Percentiles rank a stretch among this genome's conserved stretches.
Conservation (phyloP, 2,888 invertebrate genomes). For the Volucella bombylans region DNA sequence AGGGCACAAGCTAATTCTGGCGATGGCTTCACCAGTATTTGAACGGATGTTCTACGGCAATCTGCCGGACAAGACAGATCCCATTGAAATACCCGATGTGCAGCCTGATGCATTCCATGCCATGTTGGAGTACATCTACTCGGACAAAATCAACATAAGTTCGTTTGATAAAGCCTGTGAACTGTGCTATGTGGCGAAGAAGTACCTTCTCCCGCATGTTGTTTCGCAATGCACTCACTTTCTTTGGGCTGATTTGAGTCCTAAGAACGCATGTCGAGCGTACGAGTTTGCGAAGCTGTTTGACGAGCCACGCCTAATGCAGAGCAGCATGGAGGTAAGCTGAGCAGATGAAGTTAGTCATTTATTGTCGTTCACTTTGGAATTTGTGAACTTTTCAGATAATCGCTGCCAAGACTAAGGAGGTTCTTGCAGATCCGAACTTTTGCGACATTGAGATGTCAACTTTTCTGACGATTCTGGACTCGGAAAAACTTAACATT, state of each 20-base stretch:
- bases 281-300: slow-evolving; percentile 93
- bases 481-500: slow-evolving; percentile 88
- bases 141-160: slow-evolving; percentile 89
- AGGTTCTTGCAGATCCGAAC: slow-evolving; percentile 88
- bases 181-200: slow-evolving; percentile 93
- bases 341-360: neutral
- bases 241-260: slow-evolving; percentile 87
- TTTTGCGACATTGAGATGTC: slow-evolving; percentile 90
- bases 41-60: slow-evolving; percentile 94
- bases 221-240: slow-evolving; percentile 92
- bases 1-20: slow-evolving; percentile 91
- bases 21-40: slow-evolving; percentile 94
- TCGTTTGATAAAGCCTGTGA: slow-evolving; percentile 94
- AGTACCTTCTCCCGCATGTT: slow-evolving; percentile 92
- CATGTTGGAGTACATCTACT: slow-evolving; percentile 92
- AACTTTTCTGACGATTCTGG: slow-evolving; percentile 89
- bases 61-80: slow-evolving; percentile 90
- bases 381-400: slow-evolving; percentile 83
- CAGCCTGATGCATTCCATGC: slow-evolving; percentile 93
- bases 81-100: slow-evolving; percentile 91
- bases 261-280: slow-evolving; percentile 91
- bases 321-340: slow-evolving; percentile 89
- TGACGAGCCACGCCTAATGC: slow-evolving; percentile 91
- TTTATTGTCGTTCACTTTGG: neutral
- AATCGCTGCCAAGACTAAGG: slow-evolving; percentile 89